Percentiles rank a stretch among this genome's conserved stretches.
Evolutionary conservation across 2,113 vertebrate species (phyloP).

Genomic region (Damaliscus lunatus): DNA sequence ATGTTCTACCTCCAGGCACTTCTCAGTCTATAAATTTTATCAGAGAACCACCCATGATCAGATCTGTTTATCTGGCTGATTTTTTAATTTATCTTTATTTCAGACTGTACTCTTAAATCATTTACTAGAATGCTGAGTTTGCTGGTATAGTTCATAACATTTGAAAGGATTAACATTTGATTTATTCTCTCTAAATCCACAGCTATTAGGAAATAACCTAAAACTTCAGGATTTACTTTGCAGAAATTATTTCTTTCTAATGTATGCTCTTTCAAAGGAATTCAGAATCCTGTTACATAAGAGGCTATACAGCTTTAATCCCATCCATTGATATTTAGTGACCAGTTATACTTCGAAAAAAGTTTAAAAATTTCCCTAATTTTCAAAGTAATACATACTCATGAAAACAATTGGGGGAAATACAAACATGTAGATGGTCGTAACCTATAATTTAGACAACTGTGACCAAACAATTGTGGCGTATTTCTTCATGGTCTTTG

Average conservation of each 20-base stretch:
- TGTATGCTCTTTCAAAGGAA: constrained; percentile 40
- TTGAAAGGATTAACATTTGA: constrained; percentile 67
- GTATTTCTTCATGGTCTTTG: neutral
- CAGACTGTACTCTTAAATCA: neutral
- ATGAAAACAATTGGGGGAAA: neutral
- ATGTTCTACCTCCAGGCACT: neutral
- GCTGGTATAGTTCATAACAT: constrained; percentile 45
- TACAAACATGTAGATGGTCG: neutral
- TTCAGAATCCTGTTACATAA: constrained; percentile 60
- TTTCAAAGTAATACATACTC: neutral
- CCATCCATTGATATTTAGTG: constrained; percentile 20
- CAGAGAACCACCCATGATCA: neutral
- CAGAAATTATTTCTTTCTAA: constrained; percentile 49
- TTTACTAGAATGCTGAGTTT: constrained; percentile 45
- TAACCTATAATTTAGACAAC: neutral
- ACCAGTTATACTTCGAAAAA: neutral
- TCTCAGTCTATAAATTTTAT: neutral
- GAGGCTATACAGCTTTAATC: constrained; percentile 27
- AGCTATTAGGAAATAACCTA: constrained; percentile 65
- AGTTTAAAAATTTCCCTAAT: neutral
- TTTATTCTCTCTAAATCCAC: constrained; percentile 59
- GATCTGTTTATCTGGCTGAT: neutral
- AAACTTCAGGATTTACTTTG: constrained; percentile 67
- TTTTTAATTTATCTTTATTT: constrained; percentile 38
- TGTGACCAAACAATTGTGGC: neutral